phyloP scores from a whole-genome alignment of 2,113 vertebrate genomes.

The Pseudorhombus dupliciocellatus region DNA sequence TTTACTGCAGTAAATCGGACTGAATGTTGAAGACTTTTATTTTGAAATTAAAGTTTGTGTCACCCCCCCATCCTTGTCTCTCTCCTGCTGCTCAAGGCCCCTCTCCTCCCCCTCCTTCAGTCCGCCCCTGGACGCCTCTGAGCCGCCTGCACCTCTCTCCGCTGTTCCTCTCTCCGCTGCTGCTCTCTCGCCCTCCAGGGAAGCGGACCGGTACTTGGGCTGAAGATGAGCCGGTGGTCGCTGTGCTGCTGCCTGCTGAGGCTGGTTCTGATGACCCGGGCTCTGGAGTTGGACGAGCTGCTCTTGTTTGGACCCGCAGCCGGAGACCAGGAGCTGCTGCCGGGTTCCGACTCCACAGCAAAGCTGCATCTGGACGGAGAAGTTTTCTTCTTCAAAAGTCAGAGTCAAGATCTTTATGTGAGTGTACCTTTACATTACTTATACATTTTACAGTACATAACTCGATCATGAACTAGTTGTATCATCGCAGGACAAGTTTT shows the following conservation, averaged over 20 bases:
- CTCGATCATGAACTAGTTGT: too few relatives aligned
- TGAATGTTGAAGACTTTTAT: not conserved
- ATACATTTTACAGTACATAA: too few relatives aligned
- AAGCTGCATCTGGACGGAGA: conserved; percentile 16
- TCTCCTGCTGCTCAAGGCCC: not conserved
- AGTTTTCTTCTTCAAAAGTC: conserved; percentile 21
- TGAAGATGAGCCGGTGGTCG: not conserved
- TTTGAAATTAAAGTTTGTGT: not conserved
- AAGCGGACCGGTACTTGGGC: too few relatives aligned
- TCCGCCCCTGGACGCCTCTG: not conserved
- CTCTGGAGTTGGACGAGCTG: conserved; percentile 58
- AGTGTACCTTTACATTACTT: conserved; percentile 22
- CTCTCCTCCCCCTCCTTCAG: not conserved
- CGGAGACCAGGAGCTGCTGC: conserved; percentile 52
- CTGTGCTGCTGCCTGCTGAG: conserved; percentile 6
- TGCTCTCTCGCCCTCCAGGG: not conserved
- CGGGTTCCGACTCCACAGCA: conserved; percentile 40
- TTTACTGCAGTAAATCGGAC: not conserved
- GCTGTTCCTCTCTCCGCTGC: not conserved
- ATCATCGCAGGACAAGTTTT: too few relatives aligned
- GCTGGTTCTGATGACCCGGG: not conserved
- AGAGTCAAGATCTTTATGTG: conserved; percentile 40
- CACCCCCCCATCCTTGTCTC: not conserved
- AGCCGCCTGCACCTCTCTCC: not conserved
- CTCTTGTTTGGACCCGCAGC: conserved; percentile 56